phyloP scores from a whole-genome alignment of 2,113 vertebrate species.

The Neolamprologus kungweensis region DNA sequence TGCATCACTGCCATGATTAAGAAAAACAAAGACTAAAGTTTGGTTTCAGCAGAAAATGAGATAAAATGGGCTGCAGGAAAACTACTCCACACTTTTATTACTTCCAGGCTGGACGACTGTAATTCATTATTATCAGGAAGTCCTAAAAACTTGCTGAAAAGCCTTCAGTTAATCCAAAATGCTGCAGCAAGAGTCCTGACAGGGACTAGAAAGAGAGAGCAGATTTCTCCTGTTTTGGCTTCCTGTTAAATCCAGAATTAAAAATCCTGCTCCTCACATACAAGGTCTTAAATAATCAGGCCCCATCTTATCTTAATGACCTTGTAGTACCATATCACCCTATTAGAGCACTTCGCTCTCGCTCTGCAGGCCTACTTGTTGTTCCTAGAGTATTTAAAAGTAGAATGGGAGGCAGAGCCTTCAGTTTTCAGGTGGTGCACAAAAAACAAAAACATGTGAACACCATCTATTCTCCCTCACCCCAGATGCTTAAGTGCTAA shows the following conservation, averaged over 20 bases:
- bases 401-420: background rate
- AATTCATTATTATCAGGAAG: background rate
- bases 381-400: background rate
- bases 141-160: rapidly evolving
- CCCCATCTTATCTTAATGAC: background rate
- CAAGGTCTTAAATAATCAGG: background rate
- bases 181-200: background rate
- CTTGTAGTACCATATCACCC: background rate
- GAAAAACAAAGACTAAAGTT: too few species aligned
- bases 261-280: background rate
- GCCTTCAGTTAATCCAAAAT: rapidly evolving
- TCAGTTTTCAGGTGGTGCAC: background rate
- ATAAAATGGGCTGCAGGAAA: too few species aligned
- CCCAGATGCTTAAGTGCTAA: background rate
- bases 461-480: background rate
- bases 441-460: background rate
- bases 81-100: too few species aligned
- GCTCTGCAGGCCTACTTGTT: rapidly evolving
- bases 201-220: background rate
- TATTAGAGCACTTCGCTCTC: rapidly evolving
- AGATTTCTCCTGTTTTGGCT: rapidly evolving
- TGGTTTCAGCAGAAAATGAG: too few species aligned
- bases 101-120: rapidly evolving
- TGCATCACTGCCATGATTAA: too few species aligned
- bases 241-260: background rate